Percentiles rank a stretch among this genome's conserved stretches.
Evolutionary conservation across 2,888 invertebrate genomes (phyloP).

Genomic region (Platycnemis pennipes): DNA sequence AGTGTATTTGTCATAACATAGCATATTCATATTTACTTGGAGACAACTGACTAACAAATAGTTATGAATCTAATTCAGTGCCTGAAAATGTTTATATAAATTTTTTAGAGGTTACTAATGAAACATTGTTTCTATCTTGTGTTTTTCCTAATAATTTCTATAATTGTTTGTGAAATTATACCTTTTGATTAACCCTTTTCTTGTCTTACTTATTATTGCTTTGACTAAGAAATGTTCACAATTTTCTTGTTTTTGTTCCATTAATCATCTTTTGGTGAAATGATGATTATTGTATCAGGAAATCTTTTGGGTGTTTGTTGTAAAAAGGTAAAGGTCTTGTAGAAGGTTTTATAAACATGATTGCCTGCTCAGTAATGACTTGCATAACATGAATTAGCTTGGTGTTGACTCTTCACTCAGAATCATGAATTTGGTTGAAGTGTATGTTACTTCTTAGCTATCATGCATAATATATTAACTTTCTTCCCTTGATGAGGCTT

Average conservation of each 20-base stretch:
- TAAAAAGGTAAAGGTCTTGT: slow-evolving; percentile 35
- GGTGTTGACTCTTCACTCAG: neutral
- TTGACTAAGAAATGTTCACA: slow-evolving; percentile 32
- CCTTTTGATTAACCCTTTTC: slow-evolving; percentile 48
- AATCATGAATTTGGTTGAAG: neutral
- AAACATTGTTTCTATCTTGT: slow-evolving; percentile 57
- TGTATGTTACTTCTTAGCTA: slow-evolving; percentile 6
- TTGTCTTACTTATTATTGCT: slow-evolving; percentile 54
- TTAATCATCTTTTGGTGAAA: slow-evolving; percentile 3
- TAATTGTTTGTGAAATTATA: slow-evolving; percentile 52
- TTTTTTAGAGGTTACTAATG: slow-evolving; percentile 28
- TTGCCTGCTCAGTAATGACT: slow-evolving; percentile 2
- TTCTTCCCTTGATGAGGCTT: neutral
- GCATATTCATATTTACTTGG: slow-evolving; percentile 47
- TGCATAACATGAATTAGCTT: slow-evolving; percentile 42
- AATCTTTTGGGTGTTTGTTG: slow-evolving; percentile 38
- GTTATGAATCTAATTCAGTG: slow-evolving; percentile 52
- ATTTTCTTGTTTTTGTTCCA: slow-evolving; percentile 17
- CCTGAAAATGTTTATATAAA: slow-evolving; percentile 60
- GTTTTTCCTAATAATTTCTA: slow-evolving; percentile 49
- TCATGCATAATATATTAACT: slow-evolving; percentile 37
- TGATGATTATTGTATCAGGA: slow-evolving; percentile 45
- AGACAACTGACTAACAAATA: slow-evolving; percentile 42
- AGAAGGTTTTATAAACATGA: slow-evolving; percentile 13
- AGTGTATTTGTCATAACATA: slow-evolving; percentile 56